Base-by-base conservation (phyloP, 2,113 vertebrate genomes). In the Rutilus rutilus region DNA sequence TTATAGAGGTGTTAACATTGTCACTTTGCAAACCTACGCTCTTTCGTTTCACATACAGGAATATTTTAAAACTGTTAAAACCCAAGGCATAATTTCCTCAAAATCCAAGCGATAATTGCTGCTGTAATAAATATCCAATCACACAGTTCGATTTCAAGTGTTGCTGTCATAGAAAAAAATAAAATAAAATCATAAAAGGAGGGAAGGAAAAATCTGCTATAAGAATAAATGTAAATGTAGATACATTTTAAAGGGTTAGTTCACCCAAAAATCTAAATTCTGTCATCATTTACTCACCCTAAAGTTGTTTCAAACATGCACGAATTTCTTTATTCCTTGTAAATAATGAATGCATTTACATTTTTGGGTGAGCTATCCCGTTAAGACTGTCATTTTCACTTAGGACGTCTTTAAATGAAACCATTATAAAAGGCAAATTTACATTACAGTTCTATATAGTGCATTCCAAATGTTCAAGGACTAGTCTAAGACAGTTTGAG, bases 81-180 rank as follows among this genome's bases (percentile, higher is more conserved):
- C 21, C n/a, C 54, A 50, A 52, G 59, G 3, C 21, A 86, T 21
- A 0, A 5, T 45, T 17, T 50, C 65, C 14, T 75, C 30, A 78
- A 47, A 64, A 50, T 78, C 6, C 6, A 76, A 67, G 33, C 9
- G 19, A 57, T 81, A 85, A 67, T 67, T 81, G 59, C 17, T 74
- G 74, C 69, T 78, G 14, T 85, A 25, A 85, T 39, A 50, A 27
- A 47, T 52, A 9, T 27, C 21, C 17, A 84, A 79, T 76, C 15
- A 59, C 15, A 59, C 52, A 59, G 39, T 45, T 73, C 21, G 2
- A 73, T 73, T 73, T 45, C 5, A 73, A 57, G 9, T n/a, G 19
- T 57, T 59, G 10, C 11, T 78, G 52, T 59, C 19, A 36, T 57
- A 39, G 12, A 39, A 69, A 69, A 39, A 39, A 7, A 10, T n/a